phyloP scores from a whole-genome alignment of 2,113 vertebrate genomes.

The Melanotaenia duboulayi region DNA sequence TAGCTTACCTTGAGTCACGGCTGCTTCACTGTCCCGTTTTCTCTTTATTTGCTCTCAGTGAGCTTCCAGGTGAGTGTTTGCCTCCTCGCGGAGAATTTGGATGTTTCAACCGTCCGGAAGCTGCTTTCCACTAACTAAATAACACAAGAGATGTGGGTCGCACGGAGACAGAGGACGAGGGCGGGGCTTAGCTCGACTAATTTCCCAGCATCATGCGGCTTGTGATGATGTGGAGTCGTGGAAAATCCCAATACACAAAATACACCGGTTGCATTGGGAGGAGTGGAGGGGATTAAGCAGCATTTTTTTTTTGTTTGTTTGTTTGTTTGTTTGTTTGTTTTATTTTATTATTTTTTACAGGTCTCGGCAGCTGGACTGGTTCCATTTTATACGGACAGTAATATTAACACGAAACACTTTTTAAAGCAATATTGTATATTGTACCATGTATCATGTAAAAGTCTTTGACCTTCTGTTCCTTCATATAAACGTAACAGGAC shows the following conservation, averaged over 20 bases:
- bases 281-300: neutral
- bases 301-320: too few relatives aligned
- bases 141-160: neutral
- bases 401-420: too few relatives aligned
- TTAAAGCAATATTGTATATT: too few relatives aligned
- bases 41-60: neutral
- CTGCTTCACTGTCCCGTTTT: neutral
- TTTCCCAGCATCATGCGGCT: neutral
- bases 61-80: neutral
- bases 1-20: conserved; percentile 24
- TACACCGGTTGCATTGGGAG: neutral
- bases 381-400: too few relatives aligned
- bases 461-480: too few relatives aligned
- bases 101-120: neutral
- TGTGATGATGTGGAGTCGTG: neutral
- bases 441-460: too few relatives aligned
- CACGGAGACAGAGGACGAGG: neutral
- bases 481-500: too few relatives aligned
- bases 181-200: neutral
- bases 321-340: too few relatives aligned
- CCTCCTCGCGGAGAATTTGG: too few relatives aligned
- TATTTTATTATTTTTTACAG: too few relatives aligned
- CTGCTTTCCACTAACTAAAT: neutral
- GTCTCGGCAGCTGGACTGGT: too few relatives aligned
- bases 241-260: neutral